These are phyloP conservation scores for Notocelia uddmanniana DNA, from an alignment of 2,888 invertebrate species.

Conservation along the genomic window DNA sequence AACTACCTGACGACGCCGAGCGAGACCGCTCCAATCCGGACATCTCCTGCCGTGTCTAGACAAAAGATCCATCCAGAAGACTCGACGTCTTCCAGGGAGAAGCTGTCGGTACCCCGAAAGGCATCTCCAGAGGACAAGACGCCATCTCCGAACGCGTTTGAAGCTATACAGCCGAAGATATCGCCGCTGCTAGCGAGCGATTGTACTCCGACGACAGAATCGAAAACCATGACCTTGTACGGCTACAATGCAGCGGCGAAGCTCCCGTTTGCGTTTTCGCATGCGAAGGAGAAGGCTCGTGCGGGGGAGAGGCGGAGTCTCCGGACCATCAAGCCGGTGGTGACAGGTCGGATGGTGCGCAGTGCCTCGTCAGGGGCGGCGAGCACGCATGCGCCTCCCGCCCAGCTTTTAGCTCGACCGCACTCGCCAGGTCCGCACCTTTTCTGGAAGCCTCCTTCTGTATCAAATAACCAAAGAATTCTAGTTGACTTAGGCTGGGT, in stretches of 20 bases:
- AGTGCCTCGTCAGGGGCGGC: conserved; percentile 82
- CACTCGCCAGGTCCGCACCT: conserved; percentile 76
- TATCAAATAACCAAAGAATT: neutral
- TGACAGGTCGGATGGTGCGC: conserved; percentile 83
- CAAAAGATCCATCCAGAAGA: conserved; percentile 80
- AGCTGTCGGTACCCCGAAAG: conserved; percentile 65
- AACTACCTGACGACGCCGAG: conserved; percentile 78
- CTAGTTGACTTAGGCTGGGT: neutral
- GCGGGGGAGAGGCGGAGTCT: conserved; percentile 62
- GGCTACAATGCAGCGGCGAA: conserved; percentile 83
- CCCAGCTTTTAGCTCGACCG: conserved; percentile 71
- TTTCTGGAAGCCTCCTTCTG: conserved; percentile 49
- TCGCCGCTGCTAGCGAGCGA: conserved; percentile 74
- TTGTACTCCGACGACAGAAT: conserved; percentile 74
- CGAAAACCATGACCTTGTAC: conserved; percentile 79
- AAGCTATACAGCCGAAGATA: conserved; percentile 78
- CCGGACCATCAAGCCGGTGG: conserved; percentile 64
- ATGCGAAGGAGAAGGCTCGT: conserved; percentile 62
- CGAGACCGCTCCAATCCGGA: conserved; percentile 57
- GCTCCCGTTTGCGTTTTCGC: conserved; percentile 82
- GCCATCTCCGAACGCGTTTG: conserved; percentile 67
- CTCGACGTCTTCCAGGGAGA: conserved; percentile 69
- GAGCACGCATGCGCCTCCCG: conserved; percentile 72
- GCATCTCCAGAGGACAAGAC: conserved; percentile 76
- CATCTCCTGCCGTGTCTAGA: conserved; percentile 64